phyloP scores from a whole-genome alignment of 2,888 invertebrate genomes.

The Sminthurinus aureus region DNA sequence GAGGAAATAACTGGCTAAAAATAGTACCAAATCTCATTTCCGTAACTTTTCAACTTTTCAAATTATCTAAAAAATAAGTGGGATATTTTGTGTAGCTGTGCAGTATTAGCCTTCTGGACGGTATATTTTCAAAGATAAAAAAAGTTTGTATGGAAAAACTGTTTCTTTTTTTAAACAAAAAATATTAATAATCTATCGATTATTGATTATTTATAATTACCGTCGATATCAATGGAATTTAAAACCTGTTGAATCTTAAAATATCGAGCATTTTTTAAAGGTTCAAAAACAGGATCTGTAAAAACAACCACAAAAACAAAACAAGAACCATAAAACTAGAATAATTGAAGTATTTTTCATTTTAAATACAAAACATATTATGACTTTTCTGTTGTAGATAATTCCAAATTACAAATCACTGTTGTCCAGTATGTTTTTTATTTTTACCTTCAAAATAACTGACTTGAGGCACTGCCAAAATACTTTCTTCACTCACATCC shows the following conservation, averaged over 20 bases:
- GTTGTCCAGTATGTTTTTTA: neutral
- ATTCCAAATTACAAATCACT: neutral
- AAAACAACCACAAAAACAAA: neutral
- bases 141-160: too few relatives aligned
- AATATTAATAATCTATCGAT: neutral
- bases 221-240: constrained; percentile 19
- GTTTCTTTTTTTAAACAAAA: too few relatives aligned
- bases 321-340: too few relatives aligned
- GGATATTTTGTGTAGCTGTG: too few relatives aligned
- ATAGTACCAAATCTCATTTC: too few relatives aligned
- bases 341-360: too few relatives aligned
- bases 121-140: too few relatives aligned
- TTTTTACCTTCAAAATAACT: constrained; percentile 24
- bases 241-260: constrained; percentile 20
- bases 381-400: neutral
- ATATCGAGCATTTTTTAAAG: constrained; percentile 17
- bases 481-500: constrained; percentile 28
- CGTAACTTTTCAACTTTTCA: too few relatives aligned
- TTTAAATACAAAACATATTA: neutral
- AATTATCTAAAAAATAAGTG: too few relatives aligned
- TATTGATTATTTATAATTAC: constrained; percentile 5
- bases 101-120: too few relatives aligned
- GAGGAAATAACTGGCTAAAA: too few relatives aligned
- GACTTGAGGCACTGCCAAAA: constrained; percentile 13
- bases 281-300: constrained; percentile 36